A percentile compares a stretch with the other conserved stretches of the same genome.
These are phyloP conservation scores for Drosophila yooni DNA, from an alignment of 2,888 invertebrate genomes.

Conservation along the genomic window DNA sequence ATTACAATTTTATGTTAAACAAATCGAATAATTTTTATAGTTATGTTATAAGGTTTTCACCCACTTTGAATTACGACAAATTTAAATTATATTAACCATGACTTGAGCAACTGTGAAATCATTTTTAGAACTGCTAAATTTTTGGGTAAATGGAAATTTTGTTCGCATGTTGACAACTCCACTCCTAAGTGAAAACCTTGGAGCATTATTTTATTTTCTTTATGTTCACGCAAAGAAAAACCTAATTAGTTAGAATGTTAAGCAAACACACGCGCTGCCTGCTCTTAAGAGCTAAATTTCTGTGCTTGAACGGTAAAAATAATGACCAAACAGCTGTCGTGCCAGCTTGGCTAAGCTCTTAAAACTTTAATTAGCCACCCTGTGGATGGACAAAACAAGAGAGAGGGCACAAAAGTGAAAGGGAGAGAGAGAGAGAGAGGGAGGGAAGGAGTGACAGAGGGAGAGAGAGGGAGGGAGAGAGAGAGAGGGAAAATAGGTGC, in stretches of 20 bases:
- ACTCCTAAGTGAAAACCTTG: background rate
- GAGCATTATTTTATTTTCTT: slow-evolving; percentile 7
- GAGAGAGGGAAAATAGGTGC: slow-evolving; percentile 6
- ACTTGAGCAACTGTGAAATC: background rate
- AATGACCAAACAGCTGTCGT: slow-evolving; percentile 51
- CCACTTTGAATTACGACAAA: background rate
- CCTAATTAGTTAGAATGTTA: slow-evolving; percentile 51
- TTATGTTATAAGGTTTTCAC: background rate
- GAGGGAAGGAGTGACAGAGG: too few relatives aligned
- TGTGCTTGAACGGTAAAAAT: slow-evolving; percentile 40
- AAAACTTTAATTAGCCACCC: slow-evolving; percentile 72
- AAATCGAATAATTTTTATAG: background rate
- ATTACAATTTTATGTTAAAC: background rate
- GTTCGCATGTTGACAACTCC: background rate
- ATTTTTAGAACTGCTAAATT: too few relatives aligned
- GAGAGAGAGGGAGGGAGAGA: background rate
- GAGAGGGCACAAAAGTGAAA: background rate
- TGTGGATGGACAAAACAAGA: slow-evolving; percentile 4
- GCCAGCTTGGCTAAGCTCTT: slow-evolving; percentile 57
- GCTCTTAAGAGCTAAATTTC: slow-evolving; percentile 20
- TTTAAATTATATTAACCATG: background rate
- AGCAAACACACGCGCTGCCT: slow-evolving; percentile 42
- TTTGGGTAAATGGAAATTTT: background rate
- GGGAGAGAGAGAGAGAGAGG: background rate
- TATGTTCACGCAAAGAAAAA: slow-evolving; percentile 27